A percentile compares a stretch with the other conserved stretches of the same genome.
phyloP scores from a whole-genome alignment of 2,113 vertebrate species.

The Eubucco bourcierii region DNA sequence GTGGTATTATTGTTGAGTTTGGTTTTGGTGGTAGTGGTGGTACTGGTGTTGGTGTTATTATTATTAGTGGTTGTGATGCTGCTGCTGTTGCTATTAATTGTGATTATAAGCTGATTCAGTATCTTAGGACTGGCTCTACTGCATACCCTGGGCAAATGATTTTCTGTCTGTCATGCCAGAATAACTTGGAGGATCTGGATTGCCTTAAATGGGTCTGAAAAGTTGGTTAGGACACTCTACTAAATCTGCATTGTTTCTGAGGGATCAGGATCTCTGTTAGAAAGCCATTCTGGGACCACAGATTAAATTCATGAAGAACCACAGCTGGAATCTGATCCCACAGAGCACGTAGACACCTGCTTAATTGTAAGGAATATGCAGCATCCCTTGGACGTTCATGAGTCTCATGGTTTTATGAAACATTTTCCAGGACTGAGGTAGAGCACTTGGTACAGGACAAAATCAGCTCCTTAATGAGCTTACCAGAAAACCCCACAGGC shows the following conservation, averaged over 20 bases:
- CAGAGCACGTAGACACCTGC: background rate
- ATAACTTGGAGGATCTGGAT: background rate
- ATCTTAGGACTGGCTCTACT: background rate
- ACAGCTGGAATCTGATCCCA: background rate
- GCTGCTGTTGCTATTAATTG: background rate
- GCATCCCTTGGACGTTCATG: background rate
- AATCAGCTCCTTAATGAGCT: slow-evolving; percentile 49
- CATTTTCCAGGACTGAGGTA: slow-evolving; percentile 43
- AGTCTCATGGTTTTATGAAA: background rate
- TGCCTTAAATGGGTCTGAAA: background rate
- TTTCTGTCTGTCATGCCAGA: background rate
- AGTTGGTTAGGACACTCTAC: background rate
- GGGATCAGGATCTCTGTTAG: background rate
- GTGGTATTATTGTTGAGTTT: background rate
- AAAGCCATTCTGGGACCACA: background rate
- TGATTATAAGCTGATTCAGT: background rate
- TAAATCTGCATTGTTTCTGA: background rate
- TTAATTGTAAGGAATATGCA: background rate
- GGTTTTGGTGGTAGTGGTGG: too few relatives aligned
- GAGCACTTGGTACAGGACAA: background rate
- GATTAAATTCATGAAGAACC: background rate
- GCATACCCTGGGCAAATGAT: background rate
- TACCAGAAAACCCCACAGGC: slow-evolving; percentile 55
- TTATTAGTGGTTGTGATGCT: too few relatives aligned
- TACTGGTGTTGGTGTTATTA: too few relatives aligned